These are phyloP conservation scores for Margarornis squamiger DNA, from an alignment of 2,797 vertebrate species.

Conservation along the genomic window DNA sequence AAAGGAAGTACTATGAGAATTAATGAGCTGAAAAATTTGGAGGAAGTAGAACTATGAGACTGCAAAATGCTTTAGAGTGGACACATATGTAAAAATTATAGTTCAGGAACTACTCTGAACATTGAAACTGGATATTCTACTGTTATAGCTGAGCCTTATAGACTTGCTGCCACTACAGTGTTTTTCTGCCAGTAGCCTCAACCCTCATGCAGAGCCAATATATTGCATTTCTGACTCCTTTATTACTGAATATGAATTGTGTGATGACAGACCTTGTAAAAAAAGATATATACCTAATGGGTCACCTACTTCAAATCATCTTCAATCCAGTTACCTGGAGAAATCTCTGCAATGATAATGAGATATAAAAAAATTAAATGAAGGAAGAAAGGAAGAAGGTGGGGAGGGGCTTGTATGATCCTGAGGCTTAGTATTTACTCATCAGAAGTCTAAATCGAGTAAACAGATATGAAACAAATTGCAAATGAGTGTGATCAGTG, in stretches of 20 bases:
- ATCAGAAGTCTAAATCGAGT: neutral
- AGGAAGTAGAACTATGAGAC: neutral
- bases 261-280: neutral
- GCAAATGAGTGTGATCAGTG: neutral
- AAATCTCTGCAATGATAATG: neutral
- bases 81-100: neutral
- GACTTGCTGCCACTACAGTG: neutral
- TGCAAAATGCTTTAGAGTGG: neutral
- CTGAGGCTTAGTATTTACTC: neutral
- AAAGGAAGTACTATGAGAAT: neutral
- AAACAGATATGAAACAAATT: neutral
- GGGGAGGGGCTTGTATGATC: neutral
- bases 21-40: neutral
- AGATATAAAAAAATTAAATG: neutral
- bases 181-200: neutral
- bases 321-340: neutral
- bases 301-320: neutral
- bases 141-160: neutral
- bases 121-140: neutral
- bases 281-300: neutral
- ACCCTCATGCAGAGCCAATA: accelerated
- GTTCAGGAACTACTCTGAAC: neutral
- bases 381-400: neutral
- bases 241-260: neutral
- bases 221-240: neutral